phyloP scores from a whole-genome alignment of 2,888 invertebrate species.

The Muscina levida region DNA sequence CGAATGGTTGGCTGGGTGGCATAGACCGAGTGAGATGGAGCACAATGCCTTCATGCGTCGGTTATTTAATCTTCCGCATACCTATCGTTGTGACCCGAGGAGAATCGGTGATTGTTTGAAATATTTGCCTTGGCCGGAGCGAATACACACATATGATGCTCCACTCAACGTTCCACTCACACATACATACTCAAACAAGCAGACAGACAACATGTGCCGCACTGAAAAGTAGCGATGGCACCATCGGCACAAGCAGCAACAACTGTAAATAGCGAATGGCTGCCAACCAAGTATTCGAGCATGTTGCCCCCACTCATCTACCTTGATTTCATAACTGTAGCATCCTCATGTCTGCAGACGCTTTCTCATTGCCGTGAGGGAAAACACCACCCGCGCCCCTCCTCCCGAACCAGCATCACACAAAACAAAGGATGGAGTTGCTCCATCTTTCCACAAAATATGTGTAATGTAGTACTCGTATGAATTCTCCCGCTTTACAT shows the following conservation, averaged over 20 bases:
- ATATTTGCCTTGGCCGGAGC: slow-evolving; percentile 65
- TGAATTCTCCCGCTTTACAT: no score
- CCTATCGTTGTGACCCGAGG: slow-evolving; percentile 72
- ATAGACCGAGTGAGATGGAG: slow-evolving; percentile 37
- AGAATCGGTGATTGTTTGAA: slow-evolving; percentile 67
- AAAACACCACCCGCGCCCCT: slow-evolving; percentile 3
- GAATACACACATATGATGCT: slow-evolving; percentile 28
- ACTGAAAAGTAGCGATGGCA: slow-evolving; percentile 22
- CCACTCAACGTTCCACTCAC: slow-evolving; percentile 36
- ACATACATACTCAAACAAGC: slow-evolving; percentile 31
- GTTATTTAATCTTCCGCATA: slow-evolving; percentile 72
- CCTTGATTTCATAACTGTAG: slow-evolving; percentile 71
- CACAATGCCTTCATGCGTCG: slow-evolving; percentile 64
- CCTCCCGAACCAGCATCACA: neutral
- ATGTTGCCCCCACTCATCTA: slow-evolving; percentile 46
- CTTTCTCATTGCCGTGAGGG: slow-evolving; percentile 11
- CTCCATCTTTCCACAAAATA: neutral
- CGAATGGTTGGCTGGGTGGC: neutral
- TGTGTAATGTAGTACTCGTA: neutral
- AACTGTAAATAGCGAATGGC: slow-evolving; percentile 36
- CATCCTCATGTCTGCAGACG: slow-evolving; percentile 32
- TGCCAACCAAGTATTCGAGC: neutral
- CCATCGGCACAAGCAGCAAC: slow-evolving; percentile 16
- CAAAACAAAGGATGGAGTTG: slow-evolving; percentile 6
- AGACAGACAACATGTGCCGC: slow-evolving; percentile 45